Percentiles rank a stretch among this genome's conserved stretches.
phyloP scores from a whole-genome alignment of 1,140 invertebrate species.

The Leguminivora glycinivorella region DNA sequence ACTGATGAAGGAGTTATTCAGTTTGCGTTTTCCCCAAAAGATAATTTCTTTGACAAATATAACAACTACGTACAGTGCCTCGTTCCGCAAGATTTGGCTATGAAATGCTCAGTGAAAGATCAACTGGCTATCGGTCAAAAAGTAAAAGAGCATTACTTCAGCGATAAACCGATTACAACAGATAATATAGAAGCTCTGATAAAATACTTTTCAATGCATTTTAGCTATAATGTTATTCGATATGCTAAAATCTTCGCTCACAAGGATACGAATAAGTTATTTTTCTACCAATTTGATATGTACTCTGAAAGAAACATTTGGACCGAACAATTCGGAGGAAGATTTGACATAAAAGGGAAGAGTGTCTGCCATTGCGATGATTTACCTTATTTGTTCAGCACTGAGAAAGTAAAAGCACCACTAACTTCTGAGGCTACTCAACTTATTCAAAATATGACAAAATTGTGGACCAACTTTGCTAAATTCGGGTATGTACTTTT shows the following conservation, averaged over 20 bases:
- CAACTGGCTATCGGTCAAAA: constrained; percentile 20
- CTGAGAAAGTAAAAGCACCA: not conserved
- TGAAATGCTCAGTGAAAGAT: constrained; percentile 1
- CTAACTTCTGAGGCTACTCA: not conserved
- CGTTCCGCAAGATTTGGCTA: not conserved
- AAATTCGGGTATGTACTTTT: constrained; percentile 31
- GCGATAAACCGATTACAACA: not conserved
- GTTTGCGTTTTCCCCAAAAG: not conserved
- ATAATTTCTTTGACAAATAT: not conserved
- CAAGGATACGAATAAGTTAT: not conserved
- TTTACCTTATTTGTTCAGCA: constrained; percentile 18
- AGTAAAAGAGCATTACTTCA: constrained; percentile 23
- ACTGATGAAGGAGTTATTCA: constrained; percentile 18
- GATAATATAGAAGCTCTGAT: constrained; percentile 6
- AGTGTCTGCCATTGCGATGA: constrained; percentile 25
- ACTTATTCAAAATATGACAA: constrained; percentile 19
- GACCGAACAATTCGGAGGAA: not conserved
- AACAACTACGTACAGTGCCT: constrained; percentile 20
- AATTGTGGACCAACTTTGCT: constrained; percentile 31
- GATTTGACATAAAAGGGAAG: not conserved
- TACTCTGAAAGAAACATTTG: constrained; percentile 19
- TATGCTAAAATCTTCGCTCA: constrained; percentile 1
- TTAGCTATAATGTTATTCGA: constrained; percentile 12
- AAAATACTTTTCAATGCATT: constrained; percentile 11
- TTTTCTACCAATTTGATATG: constrained; percentile 24